Evolutionary conservation across 2,888 invertebrate species (phyloP).

Genomic region (Formica aserva): DNA sequence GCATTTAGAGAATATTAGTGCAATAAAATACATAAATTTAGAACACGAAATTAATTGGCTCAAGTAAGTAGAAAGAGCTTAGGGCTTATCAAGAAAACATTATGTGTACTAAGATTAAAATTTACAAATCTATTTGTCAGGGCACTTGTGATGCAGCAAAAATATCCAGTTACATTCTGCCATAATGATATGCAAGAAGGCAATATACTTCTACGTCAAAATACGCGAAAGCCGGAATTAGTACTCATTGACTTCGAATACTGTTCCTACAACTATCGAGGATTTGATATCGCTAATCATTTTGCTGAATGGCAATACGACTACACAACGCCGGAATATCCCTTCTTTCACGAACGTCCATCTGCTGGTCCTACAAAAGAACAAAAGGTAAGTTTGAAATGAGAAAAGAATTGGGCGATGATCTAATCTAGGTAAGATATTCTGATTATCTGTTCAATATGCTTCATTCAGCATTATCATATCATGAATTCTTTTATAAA

Average conservation of each 20-base stretch:
- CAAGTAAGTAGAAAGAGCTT: slow-evolving; percentile 74
- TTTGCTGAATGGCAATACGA: slow-evolving; percentile 97
- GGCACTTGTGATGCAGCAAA: slow-evolving; percentile 80
- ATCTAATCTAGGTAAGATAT: slow-evolving; percentile 73
- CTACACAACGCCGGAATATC: slow-evolving; percentile 92
- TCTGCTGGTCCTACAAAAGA: slow-evolving; percentile 91
- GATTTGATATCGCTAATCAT: slow-evolving; percentile 97
- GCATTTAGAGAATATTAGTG: slow-evolving; percentile 78
- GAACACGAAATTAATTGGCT: slow-evolving; percentile 81
- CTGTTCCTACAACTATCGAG: slow-evolving; percentile 97
- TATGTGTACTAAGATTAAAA: background rate
- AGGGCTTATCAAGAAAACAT: background rate
- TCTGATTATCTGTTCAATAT: slow-evolving; percentile 40
- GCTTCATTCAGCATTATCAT: slow-evolving; percentile 40
- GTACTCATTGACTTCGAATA: slow-evolving; percentile 97
- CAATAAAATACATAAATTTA: slow-evolving; percentile 79
- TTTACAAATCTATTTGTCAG: slow-evolving; percentile 81
- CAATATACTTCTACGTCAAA: slow-evolving; percentile 88
- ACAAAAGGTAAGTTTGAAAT: slow-evolving; percentile 90
- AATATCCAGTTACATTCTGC: slow-evolving; percentile 94
- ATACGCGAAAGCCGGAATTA: slow-evolving; percentile 88
- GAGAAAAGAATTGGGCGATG: slow-evolving; percentile 61
- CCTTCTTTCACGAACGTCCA: slow-evolving; percentile 91
- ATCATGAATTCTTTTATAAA: slow-evolving; percentile 25
- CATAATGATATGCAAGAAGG: slow-evolving; percentile 98